Percentiles rank a stretch among this genome's conserved stretches.
These are phyloP conservation scores for Drosophila lacertosa DNA, from an alignment of 1,140 invertebrate species.

Conservation along the genomic window DNA sequence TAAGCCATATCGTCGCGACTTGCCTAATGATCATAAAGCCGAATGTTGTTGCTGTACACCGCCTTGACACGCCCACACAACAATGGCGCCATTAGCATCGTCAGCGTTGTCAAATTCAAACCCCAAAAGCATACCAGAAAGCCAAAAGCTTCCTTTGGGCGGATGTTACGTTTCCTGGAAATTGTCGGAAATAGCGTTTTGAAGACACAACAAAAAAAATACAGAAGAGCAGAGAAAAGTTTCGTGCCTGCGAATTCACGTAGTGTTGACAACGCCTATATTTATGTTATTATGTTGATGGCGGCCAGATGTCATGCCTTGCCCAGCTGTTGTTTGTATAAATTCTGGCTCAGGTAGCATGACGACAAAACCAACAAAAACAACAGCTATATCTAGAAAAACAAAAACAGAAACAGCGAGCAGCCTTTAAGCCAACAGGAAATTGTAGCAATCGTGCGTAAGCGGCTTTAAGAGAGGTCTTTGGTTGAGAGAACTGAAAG, in stretches of 20 bases:
- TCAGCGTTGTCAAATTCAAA: slow-evolving; percentile 30
- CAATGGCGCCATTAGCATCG: slow-evolving; percentile 67
- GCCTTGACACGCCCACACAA: slow-evolving; percentile 28
- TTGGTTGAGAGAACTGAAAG: not conserved
- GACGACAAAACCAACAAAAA: not conserved
- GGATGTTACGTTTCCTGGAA: slow-evolving; percentile 67
- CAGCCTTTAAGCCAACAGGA: slow-evolving; percentile 44
- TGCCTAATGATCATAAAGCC: slow-evolving; percentile 49
- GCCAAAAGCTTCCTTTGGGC: slow-evolving; percentile 28
- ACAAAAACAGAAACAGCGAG: not conserved
- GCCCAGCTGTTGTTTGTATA: slow-evolving; percentile 64
- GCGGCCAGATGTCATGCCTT: not conserved
- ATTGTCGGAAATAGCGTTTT: slow-evolving; percentile 75
- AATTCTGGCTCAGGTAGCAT: slow-evolving; percentile 57
- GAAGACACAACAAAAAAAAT: slow-evolving; percentile 31
- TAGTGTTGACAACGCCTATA: slow-evolving; percentile 26
- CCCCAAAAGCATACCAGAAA: slow-evolving; percentile 26
- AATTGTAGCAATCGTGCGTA: slow-evolving; percentile 44
- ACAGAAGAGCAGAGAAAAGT: slow-evolving; percentile 41
- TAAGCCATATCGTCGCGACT: slow-evolving; percentile 9
- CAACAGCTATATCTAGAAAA: not conserved
- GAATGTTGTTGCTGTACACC: slow-evolving; percentile 28
- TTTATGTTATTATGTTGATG: slow-evolving; percentile 34
- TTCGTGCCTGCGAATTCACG: slow-evolving; percentile 8
- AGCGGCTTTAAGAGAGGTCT: slow-evolving; percentile 51